A percentile compares a stretch with the other conserved stretches of the same genome.
Conservation (phyloP, 2,888 invertebrate genomes). For the Strigamia transsilvanica region DNA sequence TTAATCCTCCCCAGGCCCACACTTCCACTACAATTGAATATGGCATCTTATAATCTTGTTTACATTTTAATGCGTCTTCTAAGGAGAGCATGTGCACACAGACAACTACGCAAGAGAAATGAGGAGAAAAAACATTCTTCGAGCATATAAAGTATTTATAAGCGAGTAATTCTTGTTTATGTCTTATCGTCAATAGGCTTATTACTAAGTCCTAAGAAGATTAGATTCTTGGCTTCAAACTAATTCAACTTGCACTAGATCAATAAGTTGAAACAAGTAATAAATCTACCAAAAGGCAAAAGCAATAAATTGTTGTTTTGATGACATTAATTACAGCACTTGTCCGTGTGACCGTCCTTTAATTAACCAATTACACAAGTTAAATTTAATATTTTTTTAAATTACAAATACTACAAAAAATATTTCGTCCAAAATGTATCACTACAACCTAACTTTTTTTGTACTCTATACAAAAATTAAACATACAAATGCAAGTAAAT, state of each 20-base stretch:
- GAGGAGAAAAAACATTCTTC: not conserved
- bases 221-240: slow-evolving; percentile 41
- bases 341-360: slow-evolving; percentile 21
- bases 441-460: too few relatives aligned
- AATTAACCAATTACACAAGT: slow-evolving; percentile 40
- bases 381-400: not conserved
- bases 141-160: slow-evolving; percentile 19
- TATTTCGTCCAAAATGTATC: too few relatives aligned
- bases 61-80: slow-evolving; percentile 41
- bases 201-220: slow-evolving; percentile 41
- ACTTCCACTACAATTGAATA: slow-evolving; percentile 27
- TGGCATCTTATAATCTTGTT: slow-evolving; percentile 27
- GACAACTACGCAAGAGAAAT: not conserved
- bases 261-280: slow-evolving; percentile 45
- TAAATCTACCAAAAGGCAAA: slow-evolving; percentile 1
- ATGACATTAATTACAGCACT: slow-evolving; percentile 10
- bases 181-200: slow-evolving; percentile 40
- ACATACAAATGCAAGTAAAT: not conserved
- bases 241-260: slow-evolving; percentile 35
- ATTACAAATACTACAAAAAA: too few relatives aligned
- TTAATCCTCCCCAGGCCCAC: slow-evolving; percentile 24
- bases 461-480: not conserved
- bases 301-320: slow-evolving; percentile 21
- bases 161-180: slow-evolving; percentile 45
- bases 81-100: not conserved